Evolutionary conservation across 2,113 vertebrate species (phyloP).

Genomic region (Gobius niger): DNA sequence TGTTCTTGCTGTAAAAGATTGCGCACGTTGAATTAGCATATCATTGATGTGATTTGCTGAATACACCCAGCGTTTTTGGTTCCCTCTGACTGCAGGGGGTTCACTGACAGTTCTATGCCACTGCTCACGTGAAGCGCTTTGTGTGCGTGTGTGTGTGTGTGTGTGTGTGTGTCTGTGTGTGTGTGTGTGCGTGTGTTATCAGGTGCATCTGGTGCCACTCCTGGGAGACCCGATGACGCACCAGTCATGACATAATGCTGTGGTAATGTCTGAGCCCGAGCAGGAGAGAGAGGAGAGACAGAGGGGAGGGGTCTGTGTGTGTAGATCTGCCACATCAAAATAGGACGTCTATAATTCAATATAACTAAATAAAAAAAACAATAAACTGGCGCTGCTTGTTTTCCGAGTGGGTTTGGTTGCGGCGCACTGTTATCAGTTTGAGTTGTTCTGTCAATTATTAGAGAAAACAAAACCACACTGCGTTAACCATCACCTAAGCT

Average conservation of each 20-base stretch:
- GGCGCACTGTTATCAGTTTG: too few species aligned
- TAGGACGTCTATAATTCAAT: constrained; percentile 7
- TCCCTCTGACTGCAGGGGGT: not conserved
- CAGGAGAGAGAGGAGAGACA: constrained; percentile 9
- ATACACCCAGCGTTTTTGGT: too few species aligned
- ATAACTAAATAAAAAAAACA: constrained; percentile 11
- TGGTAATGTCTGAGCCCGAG: constrained; percentile 50
- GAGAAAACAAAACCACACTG: too few species aligned
- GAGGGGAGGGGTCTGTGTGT: constrained; percentile 9
- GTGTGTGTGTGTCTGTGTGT: too few species aligned
- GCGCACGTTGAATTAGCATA: not conserved
- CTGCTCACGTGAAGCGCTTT: constrained; percentile 27
- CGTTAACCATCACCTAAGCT: too few species aligned
- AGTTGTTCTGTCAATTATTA: too few species aligned
- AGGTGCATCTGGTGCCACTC: constrained; percentile 59
- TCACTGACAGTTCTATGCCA: not conserved
- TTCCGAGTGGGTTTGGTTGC: too few species aligned
- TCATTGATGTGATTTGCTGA: not conserved
- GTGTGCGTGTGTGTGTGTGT: constrained; percentile 17
- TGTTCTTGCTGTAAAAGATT: too few species aligned
- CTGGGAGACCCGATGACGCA: constrained; percentile 70
- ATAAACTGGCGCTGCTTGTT: not conserved
- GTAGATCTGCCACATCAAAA: constrained; percentile 15
- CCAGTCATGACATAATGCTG: constrained; percentile 60
- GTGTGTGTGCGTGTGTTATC: constrained; percentile 51